Base-by-base conservation (phyloP, 2,113 vertebrate genomes). In the Bubalus kerabau region DNA sequence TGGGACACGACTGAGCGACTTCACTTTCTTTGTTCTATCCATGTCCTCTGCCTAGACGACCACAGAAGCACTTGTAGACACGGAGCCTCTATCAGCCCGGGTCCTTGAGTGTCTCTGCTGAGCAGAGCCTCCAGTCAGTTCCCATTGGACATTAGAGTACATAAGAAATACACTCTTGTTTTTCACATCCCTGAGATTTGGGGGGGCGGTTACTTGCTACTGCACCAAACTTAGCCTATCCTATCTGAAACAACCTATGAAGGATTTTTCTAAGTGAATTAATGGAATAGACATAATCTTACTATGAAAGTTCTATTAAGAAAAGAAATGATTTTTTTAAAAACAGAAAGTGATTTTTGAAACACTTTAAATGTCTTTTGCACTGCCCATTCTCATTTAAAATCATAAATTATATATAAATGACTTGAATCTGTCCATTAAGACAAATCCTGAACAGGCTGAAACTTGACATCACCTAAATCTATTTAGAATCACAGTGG, bases 381-480 rank as follows among this genome's bases (percentile, higher is more conserved):
- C 57, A 88, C 76, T 28, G 64, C 10, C 23, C 46, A 88, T 91
- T 96, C 93, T 97, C 97, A 97, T 97, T 83, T 90, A 96, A 94
- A 95, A 83, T 91, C 43, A 93, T 95, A 97, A 95, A 96, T 91
- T 86, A 98, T 94, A 28, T 46, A 96, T 90, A 82, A 97, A 83
- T 78, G 50, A 96, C 95, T 94, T 87, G 95, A 90, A 96, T 90
- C 96, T 97, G n/a, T 56, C 96, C 85, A 87, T 87, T 92, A 96
- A 95, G 94, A 88, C 76, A 83, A 92, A 88, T 87, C 28, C 28
- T 89, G 48, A 86, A 74, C 71, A 92, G 80, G 87, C 80, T 60
- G 86, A 95, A 97, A 95, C 59, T 36, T 86, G 78, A 78, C 81
- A 87, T 60, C 76, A 76, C 92, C 43, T 83, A 76, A 93, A 62